Evolutionary conservation across 2,797 vertebrate species (phyloP).

Genomic region (Lerista edwardsae): DNA sequence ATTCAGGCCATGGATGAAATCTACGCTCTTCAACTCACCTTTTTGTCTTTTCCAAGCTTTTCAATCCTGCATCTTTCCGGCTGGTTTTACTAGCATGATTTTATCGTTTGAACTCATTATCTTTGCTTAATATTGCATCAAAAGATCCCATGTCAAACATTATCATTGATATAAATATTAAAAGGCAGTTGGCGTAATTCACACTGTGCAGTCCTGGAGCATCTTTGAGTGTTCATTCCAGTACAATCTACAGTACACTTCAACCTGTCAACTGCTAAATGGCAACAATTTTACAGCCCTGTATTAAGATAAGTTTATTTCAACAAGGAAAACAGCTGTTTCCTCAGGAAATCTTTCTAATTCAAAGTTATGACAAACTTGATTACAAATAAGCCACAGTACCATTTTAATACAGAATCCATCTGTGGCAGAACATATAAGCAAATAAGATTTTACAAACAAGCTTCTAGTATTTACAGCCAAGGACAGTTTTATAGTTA

Average conservation of each 20-base stretch:
- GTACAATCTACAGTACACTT: not conserved
- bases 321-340: slow-evolving; percentile 30
- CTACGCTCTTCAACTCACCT: too few species aligned
- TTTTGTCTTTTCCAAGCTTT: too few species aligned
- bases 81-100: too few species aligned
- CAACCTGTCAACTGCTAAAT: not conserved
- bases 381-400: slow-evolving; percentile 26
- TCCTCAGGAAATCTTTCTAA: slow-evolving; percentile 28
- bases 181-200: not conserved
- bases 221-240: not conserved
- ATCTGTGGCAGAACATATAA: slow-evolving; percentile 12
- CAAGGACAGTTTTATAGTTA: slow-evolving; percentile 23
- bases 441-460: slow-evolving; percentile 17
- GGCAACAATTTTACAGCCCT: slow-evolving; percentile 12
- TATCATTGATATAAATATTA: not conserved
- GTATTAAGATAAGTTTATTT: slow-evolving; percentile 14
- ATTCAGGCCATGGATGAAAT: too few species aligned
- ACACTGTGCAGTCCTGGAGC: not conserved
- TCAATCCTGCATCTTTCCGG: too few species aligned
- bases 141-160: not conserved
- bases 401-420: slow-evolving; percentile 26
- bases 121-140: not conserved
- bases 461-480: slow-evolving; percentile 13
- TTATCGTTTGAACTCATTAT: not conserved
- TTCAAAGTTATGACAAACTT: slow-evolving; percentile 32